These are phyloP conservation scores for Micromys minutus DNA, from an alignment of 2,113 vertebrate genomes.

Conservation along the genomic window DNA sequence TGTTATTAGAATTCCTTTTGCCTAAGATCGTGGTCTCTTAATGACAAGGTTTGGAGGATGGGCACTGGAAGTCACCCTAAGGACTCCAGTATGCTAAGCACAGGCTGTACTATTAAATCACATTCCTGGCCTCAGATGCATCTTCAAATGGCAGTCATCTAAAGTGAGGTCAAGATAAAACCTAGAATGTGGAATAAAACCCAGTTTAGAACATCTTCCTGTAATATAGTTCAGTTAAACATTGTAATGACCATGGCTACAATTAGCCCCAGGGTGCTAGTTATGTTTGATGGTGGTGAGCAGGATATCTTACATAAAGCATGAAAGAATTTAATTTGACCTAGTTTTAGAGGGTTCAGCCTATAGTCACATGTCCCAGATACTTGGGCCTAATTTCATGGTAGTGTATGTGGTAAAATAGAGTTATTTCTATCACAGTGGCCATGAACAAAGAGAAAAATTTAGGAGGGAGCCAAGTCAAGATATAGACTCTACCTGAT, in stretches of 20 bases:
- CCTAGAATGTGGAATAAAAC: background rate
- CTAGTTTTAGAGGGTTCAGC: background rate
- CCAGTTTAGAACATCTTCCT: background rate
- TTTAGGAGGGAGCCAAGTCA: background rate
- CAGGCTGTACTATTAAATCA: background rate
- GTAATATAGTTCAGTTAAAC: background rate
- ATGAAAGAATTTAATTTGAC: background rate
- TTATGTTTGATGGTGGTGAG: background rate
- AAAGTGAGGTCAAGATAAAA: background rate
- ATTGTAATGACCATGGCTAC: background rate
- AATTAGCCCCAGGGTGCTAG: background rate
- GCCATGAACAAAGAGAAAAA: background rate
- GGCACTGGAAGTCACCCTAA: background rate
- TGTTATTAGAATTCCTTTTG: slow-evolving; percentile 38
- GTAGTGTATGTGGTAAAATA: background rate
- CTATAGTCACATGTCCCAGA: background rate
- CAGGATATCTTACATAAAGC: background rate
- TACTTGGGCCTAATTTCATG: background rate
- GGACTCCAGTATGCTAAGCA: background rate
- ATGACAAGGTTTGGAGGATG: background rate
- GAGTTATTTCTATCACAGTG: background rate
- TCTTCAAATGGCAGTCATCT: background rate
- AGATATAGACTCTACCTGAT: background rate
- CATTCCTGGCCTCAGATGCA: background rate
- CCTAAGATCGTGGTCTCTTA: background rate